Evolutionary conservation across 2,113 vertebrate species (phyloP).

Genomic region (Smithornis capensis): DNA sequence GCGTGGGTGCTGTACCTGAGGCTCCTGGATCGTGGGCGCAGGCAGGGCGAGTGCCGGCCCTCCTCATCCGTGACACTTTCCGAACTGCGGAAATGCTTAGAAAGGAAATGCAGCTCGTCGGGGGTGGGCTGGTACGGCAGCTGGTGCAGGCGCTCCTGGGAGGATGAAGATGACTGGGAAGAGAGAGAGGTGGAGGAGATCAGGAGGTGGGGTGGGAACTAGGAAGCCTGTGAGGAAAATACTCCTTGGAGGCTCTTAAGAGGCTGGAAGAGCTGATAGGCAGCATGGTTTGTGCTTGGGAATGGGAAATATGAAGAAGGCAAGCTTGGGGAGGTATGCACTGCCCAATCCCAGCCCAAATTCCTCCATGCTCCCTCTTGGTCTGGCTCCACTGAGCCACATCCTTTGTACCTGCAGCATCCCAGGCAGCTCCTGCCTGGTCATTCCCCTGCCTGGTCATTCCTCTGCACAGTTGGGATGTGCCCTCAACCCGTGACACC

Average conservation of each 20-base stretch:
- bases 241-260: not conserved
- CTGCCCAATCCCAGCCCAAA: not conserved
- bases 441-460: fast-evolving
- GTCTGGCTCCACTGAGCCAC: fast-evolving
- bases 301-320: not conserved
- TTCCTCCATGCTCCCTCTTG: not conserved
- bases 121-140: slow-evolving; percentile 95
- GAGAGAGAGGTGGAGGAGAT: not conserved
- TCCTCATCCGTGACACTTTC: slow-evolving; percentile 90
- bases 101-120: slow-evolving; percentile 96
- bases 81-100: slow-evolving; percentile 94
- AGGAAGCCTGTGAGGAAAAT: fast-evolving
- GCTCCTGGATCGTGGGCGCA: slow-evolving; percentile 90
- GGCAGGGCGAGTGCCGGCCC: slow-evolving; percentile 79
- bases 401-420: not conserved
- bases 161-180: slow-evolving; percentile 92
- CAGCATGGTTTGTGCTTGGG: fast-evolving
- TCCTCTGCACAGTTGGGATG: no score
- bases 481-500: fast-evolving
- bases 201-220: not conserved
- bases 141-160: slow-evolving; percentile 96
- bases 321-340: not conserved
- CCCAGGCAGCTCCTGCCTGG: not conserved
- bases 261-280: not conserved
- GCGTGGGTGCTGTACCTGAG: slow-evolving; percentile 78